Percentiles rank a stretch among this genome's conserved stretches.
phyloP scores from a whole-genome alignment of 1,140 invertebrate genomes.

The Augochlora pura region DNA sequence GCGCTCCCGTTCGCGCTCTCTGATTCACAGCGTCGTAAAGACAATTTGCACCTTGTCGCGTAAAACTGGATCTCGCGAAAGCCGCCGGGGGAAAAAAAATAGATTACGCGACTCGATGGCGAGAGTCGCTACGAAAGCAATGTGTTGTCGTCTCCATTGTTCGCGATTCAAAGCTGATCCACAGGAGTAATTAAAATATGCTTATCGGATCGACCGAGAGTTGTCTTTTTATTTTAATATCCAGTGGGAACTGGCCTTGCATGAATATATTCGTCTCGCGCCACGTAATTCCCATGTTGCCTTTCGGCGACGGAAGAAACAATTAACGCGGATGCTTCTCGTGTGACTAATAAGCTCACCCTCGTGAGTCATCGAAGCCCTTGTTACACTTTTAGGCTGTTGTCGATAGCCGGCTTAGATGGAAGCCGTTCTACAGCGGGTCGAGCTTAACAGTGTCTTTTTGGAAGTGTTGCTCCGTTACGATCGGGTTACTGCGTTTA shows the following conservation, averaged over 20 bases:
- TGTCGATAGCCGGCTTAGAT: background rate
- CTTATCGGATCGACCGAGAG: too few relatives aligned
- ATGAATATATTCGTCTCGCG: slow-evolving; percentile 3
- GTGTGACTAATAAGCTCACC: slow-evolving; percentile 21
- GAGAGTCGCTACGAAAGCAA: too few relatives aligned
- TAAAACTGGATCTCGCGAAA: too few relatives aligned
- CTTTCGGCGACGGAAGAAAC: slow-evolving; percentile 28
- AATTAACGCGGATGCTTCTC: slow-evolving; percentile 28
- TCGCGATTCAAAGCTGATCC: too few relatives aligned
- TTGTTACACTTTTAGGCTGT: slow-evolving; percentile 13
- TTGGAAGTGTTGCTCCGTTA: background rate
- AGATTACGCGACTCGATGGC: too few relatives aligned
- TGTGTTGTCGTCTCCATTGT: too few relatives aligned
- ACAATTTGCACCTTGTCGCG: too few relatives aligned
- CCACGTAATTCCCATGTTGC: background rate
- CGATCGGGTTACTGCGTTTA: background rate
- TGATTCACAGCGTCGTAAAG: too few relatives aligned
- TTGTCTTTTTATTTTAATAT: background rate
- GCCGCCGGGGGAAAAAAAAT: too few relatives aligned
- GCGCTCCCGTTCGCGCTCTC: too few relatives aligned
- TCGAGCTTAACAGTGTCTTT: background rate
- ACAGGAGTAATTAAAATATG: too few relatives aligned
- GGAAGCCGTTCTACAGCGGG: background rate
- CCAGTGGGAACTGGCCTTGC: slow-evolving; percentile 23
- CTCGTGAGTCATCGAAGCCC: slow-evolving; percentile 16